Evolutionary conservation across 2,113 vertebrate species (phyloP).

Genomic region (Dinomys branickii): DNA sequence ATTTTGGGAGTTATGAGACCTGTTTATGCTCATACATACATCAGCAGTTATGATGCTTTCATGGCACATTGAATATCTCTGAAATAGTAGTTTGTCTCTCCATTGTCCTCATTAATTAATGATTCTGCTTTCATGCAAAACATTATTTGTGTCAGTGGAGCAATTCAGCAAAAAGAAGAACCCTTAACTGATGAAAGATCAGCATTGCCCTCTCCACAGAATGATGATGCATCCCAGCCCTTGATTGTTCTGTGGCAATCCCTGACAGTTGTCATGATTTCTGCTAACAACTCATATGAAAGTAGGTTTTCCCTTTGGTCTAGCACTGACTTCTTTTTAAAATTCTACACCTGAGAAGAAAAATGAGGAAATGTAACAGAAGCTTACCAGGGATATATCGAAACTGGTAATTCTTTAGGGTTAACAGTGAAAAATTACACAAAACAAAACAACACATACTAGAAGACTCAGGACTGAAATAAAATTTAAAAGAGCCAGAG

Average conservation of each 20-base stretch:
- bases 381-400: background rate
- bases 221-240: background rate
- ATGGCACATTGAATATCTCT: background rate
- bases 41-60: background rate
- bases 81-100: slow-evolving; percentile 13
- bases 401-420: background rate
- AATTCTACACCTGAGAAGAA: background rate
- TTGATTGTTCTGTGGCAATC: background rate
- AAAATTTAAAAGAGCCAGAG: slow-evolving; percentile 40
- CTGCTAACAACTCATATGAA: background rate
- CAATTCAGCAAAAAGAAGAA: background rate
- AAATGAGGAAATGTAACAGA: slow-evolving; percentile 35
- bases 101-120: background rate
- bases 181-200: background rate
- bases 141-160: background rate
- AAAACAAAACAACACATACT: background rate
- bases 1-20: background rate
- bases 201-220: background rate
- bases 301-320: background rate
- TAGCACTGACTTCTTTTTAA: background rate
- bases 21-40: background rate
- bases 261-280: background rate
- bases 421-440: background rate
- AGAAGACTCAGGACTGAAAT: background rate
- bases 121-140: background rate